A percentile compares a stretch with the other conserved stretches of the same genome.
phyloP scores from a whole-genome alignment of 1,140 invertebrate species.

The Diachasmimorpha longicaudata region DNA sequence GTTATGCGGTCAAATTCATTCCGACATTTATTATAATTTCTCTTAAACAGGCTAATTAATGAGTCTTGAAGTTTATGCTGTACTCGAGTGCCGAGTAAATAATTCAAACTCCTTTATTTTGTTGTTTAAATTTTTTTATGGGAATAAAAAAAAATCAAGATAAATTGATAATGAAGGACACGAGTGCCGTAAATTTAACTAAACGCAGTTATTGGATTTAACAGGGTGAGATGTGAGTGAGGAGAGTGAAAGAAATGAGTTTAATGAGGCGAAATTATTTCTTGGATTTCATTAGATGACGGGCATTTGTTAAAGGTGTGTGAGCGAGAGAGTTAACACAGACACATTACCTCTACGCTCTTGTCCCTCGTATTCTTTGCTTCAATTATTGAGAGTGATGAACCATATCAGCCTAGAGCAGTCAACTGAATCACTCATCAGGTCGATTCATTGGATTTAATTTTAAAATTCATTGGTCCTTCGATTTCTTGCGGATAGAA shows the following conservation, averaged over 20 bases:
- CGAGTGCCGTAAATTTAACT: not conserved
- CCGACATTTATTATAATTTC: not conserved
- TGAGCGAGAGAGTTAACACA: not conserved
- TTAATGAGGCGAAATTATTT: not conserved
- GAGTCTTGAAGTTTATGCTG: too few species aligned
- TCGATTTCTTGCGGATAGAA: not conserved
- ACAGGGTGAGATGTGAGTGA: not conserved
- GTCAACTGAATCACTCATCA: not conserved
- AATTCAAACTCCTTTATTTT: too few species aligned
- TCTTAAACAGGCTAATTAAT: too few species aligned
- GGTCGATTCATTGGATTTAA: not conserved
- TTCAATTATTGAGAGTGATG: not conserved
- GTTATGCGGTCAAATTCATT: not conserved
- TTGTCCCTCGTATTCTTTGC: not conserved
- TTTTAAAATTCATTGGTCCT: not conserved
- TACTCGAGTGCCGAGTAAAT: too few species aligned
- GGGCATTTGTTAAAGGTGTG: not conserved
- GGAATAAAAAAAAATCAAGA: not conserved
- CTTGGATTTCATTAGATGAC: not conserved
- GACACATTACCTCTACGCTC: not conserved
- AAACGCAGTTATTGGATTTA: not conserved
- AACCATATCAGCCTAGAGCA: too few species aligned
- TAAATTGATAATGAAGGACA: not conserved
- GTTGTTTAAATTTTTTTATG: too few species aligned
- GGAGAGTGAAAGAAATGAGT: not conserved